A percentile compares a stretch with the other conserved stretches of the same genome.
Evolutionary conservation across 2,888 invertebrate genomes (phyloP).

Genomic region (Prenolepis imparis): DNA sequence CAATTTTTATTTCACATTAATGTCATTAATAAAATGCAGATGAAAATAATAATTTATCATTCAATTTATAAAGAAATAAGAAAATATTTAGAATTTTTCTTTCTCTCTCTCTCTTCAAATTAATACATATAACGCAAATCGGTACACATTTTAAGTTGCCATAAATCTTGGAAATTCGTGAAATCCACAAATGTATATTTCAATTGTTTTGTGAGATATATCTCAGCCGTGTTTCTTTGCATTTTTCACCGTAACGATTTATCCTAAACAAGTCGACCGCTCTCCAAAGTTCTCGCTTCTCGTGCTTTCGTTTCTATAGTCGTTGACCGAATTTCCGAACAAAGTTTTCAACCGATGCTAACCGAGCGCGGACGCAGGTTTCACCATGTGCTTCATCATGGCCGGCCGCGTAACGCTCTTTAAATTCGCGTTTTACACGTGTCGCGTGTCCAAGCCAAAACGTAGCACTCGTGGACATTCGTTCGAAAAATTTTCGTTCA

Average conservation of each 20-base stretch:
- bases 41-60: background rate
- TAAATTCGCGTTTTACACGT: constrained; percentile 56
- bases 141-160: background rate
- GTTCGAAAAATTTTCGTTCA: background rate
- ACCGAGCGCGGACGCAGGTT: background rate
- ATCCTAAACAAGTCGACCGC: background rate
- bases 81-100: background rate
- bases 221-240: background rate
- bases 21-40: background rate
- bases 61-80: background rate
- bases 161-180: background rate
- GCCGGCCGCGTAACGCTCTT: constrained; percentile 25
- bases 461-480: background rate
- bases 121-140: background rate
- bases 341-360: constrained; percentile 8
- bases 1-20: background rate
- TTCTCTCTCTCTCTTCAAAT: background rate
- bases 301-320: constrained; percentile 5
- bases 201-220: background rate
- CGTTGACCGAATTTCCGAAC: constrained; percentile 37
- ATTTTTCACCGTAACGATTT: constrained; percentile 19
- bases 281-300: constrained; percentile 3
- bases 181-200: constrained; percentile 5
- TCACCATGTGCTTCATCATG: constrained; percentile 26
- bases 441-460: constrained; percentile 21